Evolutionary conservation across 2,113 vertebrate species (phyloP).

Genomic region (Regulus satrapa): DNA sequence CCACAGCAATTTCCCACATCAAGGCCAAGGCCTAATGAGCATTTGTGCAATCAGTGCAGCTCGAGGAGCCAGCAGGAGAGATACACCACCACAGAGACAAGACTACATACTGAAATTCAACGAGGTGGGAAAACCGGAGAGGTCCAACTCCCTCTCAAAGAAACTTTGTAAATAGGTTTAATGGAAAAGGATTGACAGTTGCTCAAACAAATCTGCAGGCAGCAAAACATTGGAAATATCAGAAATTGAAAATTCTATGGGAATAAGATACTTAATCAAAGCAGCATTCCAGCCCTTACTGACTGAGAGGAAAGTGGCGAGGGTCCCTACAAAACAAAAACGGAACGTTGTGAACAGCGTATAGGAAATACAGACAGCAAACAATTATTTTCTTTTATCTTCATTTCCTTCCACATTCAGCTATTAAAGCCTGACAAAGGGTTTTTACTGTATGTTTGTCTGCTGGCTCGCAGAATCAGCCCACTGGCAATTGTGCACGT

Average conservation of each 20-base stretch:
- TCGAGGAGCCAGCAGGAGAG: rapidly evolving
- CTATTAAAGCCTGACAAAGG: not conserved
- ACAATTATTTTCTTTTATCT: not conserved
- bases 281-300: not conserved
- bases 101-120: not conserved
- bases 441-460: not conserved
- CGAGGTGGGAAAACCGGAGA: not conserved
- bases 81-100: rapidly evolving
- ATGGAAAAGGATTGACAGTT: not conserved
- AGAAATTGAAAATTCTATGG: not conserved
- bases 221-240: not conserved
- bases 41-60: not conserved
- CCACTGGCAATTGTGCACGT: not conserved
- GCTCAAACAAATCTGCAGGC: not conserved
- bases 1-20: not conserved
- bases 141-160: not conserved
- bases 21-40: not conserved
- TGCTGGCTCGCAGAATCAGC: not conserved
- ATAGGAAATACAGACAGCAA: not conserved
- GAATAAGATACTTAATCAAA: not conserved
- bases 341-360: not conserved
- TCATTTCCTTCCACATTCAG: not conserved
- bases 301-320: not conserved
- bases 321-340: not conserved
- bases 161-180: not conserved